Conservation (phyloP, 30 jellyfish, hydroid and myxozoan species). For the Hydra vulgaris region DNA sequence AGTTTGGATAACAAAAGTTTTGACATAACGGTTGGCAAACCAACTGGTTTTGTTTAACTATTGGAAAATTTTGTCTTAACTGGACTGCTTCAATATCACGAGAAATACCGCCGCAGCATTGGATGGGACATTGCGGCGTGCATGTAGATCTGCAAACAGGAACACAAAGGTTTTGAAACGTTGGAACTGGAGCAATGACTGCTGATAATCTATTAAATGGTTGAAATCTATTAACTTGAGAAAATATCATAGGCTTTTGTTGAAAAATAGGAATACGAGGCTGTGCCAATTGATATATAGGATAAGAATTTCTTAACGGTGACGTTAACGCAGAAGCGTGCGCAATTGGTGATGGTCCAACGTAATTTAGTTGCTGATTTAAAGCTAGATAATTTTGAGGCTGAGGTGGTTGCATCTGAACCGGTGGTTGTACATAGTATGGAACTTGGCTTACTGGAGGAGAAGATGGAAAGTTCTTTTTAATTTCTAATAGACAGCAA, state of each 20-base stretch:
- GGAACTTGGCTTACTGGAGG: neutral
- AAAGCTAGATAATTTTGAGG: neutral
- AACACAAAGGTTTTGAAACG: neutral
- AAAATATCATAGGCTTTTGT: neutral
- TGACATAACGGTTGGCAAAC: constrained; percentile 35
- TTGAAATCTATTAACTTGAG: neutral
- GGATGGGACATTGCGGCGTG: neutral
- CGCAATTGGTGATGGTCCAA: neutral
- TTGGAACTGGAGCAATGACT: neutral
- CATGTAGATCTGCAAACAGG: neutral
- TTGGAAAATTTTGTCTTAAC: neutral
- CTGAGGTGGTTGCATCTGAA: constrained; percentile 8
- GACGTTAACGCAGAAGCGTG: neutral
- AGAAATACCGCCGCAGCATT: neutral
- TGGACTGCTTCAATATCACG: neutral
- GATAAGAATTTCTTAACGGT: neutral
- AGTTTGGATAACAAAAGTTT: constrained; percentile 50
- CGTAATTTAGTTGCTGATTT: neutral
- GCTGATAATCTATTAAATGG: neutral
- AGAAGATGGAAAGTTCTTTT: constrained; percentile 14
- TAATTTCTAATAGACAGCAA: constrained; percentile 8
- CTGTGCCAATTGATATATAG: neutral
- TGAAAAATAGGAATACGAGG: neutral
- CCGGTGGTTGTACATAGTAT: neutral
- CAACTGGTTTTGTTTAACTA: neutral